phyloP scores from a whole-genome alignment of 2,797 vertebrate species.

The Rallus crepitans region DNA sequence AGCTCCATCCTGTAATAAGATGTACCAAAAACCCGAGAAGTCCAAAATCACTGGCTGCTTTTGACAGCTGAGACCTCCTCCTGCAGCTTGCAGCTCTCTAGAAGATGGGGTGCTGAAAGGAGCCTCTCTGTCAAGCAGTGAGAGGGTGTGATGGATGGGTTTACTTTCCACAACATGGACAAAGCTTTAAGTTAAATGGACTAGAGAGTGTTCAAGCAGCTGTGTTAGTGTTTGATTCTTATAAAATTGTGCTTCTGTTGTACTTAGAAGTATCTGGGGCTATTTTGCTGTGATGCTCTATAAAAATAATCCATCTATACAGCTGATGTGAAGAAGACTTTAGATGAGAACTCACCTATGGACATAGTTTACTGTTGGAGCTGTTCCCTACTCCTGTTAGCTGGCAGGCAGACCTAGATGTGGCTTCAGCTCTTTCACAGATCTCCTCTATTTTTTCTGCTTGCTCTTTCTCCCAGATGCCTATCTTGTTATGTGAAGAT shows the following conservation, averaged over 20 bases:
- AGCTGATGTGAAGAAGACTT: background rate
- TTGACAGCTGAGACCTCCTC: background rate
- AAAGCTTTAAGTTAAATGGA: background rate
- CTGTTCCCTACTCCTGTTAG: background rate
- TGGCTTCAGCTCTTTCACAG: background rate
- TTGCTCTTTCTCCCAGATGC: background rate
- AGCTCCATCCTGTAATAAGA: background rate
- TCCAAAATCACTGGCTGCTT: background rate
- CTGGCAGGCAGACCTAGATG: background rate
- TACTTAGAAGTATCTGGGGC: background rate
- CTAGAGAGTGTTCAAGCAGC: background rate
- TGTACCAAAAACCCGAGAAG: background rate
- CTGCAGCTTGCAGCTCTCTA: background rate
- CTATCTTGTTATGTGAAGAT: background rate
- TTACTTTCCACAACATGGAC: background rate
- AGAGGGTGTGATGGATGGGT: background rate
- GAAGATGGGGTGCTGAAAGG: background rate
- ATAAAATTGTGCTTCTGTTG: background rate
- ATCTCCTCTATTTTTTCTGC: background rate
- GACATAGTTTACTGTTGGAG: background rate
- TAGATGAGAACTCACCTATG: background rate
- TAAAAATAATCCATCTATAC: background rate
- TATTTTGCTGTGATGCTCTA: background rate
- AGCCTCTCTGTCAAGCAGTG: accelerated
- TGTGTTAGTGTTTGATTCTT: background rate